These are phyloP conservation scores for Callipepla californica DNA, from an alignment of 2,113 vertebrate species.

Conservation along the genomic window DNA sequence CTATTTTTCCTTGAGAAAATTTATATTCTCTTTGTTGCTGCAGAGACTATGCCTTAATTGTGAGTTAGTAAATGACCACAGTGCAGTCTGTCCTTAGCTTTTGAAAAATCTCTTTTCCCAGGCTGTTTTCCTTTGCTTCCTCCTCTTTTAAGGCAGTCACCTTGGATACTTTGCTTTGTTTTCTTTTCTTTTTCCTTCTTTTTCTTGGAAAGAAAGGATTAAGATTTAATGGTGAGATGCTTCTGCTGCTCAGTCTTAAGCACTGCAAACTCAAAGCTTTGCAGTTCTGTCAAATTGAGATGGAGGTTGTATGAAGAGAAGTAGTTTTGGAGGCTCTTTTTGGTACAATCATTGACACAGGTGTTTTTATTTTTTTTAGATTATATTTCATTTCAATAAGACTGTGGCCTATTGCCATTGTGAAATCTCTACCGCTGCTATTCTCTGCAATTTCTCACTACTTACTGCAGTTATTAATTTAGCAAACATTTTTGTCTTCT, in stretches of 20 bases:
- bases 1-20: not conserved
- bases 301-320: not conserved
- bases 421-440: not conserved
- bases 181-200: not conserved
- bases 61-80: not conserved
- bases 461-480: not conserved
- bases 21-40: not conserved
- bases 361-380: not conserved
- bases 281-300: not conserved
- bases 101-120: not conserved
- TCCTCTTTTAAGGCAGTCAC: not conserved
- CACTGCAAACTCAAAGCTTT: not conserved
- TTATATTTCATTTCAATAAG: not conserved
- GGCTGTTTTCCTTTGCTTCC: not conserved
- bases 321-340: not conserved
- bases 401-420: not conserved
- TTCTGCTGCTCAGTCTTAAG: not conserved
- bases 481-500: not conserved
- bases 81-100: not conserved
- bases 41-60: not conserved
- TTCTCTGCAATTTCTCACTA: not conserved
- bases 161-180: not conserved
- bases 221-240: not conserved
- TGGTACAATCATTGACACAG: not conserved
- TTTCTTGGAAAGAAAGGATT: not conserved